Base-by-base conservation (phyloP, 1,140 invertebrate genomes). In the Gonioctena quinquepunctata region DNA sequence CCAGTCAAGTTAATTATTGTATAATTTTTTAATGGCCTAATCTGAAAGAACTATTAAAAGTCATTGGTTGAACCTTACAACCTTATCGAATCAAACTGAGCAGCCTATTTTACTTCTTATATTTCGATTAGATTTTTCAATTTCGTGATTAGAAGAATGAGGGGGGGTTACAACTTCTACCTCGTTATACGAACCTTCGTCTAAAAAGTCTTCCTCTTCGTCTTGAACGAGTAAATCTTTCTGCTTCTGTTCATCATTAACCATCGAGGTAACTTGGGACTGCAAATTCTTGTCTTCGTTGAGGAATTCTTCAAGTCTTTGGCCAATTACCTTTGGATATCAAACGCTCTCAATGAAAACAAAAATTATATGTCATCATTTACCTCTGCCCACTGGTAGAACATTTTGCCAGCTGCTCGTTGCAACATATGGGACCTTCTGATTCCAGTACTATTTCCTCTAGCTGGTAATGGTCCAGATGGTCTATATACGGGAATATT, bases 151-250 rank as follows among this genome's bases (percentile, higher is more conserved):
- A n/a, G n/a, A n/a, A n/a, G n/a, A n/a, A n/a, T n/a, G n/a, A n/a
- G n/a, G n/a, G n/a, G n/a, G n/a, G n/a, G n/a, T n/a, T n/a, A n/a
- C n/a, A n/a, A n/a, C 13, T 42, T 42, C 33, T 42, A 42, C 16
- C 16, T n/a, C 33, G 13, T 42, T 42, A 96, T 94, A 93, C 33
- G 11, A 13, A 42, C 33, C 33, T 90, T 99, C 97, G 86, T 99
- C 97, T 4, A 99, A 85, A 81, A 98, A 99, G 83, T 99, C 96
- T 86, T 99, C 98, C 79, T 99, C 95, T 80, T 99, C 96, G 78
- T 99, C 96, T 83, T 95, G 93, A 50, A 93, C 87, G 64, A 96
- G 82, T 1, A 98, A 85, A 73, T 97, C 94, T 64, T 91, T 90
- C 79, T 94, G 93, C 72, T 92, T 94, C 28, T 87, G 88, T 49